phyloP scores from a whole-genome alignment of 2,113 vertebrate species.

The Xenopus tropicalis region UCB_Xtro_10.0 CM004443.2:17117001-17117500 shows the following conservation, averaged over 20 bases:
- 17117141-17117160: too few relatives aligned
- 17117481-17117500: conserved; percentile 35
- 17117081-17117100: too few relatives aligned
- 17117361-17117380: conserved; percentile 27
- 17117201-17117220: too few relatives aligned
- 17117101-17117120: too few relatives aligned
- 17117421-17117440: not conserved
- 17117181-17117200: too few relatives aligned
- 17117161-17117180: too few relatives aligned
- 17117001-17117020: too few relatives aligned
- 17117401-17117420: not conserved
- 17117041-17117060: too few relatives aligned
- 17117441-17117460: not conserved
- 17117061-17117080: too few relatives aligned
- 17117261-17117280: conserved; percentile 14
- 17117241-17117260: not conserved
- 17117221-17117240: too few relatives aligned
- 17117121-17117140: too few relatives aligned
- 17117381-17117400: not conserved
- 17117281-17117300: conserved; percentile 14
- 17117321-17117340: conserved; percentile 36
- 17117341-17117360: not conserved
- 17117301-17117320: conserved; percentile 15
- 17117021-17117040: too few relatives aligned
- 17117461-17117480: not conserved